phyloP scores from a whole-genome alignment of 2,113 vertebrate species.

The Pristiophorus japonicus region DNA sequence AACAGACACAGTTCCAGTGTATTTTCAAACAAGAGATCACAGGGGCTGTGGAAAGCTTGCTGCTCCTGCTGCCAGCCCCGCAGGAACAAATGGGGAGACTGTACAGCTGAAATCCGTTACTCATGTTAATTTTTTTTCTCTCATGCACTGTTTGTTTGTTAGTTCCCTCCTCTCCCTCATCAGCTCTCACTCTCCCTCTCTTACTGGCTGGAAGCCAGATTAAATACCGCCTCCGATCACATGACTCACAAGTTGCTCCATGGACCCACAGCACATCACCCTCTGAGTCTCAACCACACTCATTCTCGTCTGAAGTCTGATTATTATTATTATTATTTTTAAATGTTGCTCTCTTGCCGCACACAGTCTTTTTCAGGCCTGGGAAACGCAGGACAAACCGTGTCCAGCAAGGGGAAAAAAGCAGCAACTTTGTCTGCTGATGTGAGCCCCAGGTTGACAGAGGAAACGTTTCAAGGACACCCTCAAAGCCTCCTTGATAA shows the following conservation, averaged over 20 bases:
- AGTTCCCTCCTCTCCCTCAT: not conserved
- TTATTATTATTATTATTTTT: not conserved
- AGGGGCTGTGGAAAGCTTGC: not conserved
- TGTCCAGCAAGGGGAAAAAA: not conserved
- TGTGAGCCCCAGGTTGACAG: no score
- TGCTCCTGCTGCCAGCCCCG: not conserved
- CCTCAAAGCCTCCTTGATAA: no score
- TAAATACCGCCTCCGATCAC: not conserved
- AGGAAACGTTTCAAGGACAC: no score
- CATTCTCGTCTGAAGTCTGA: not conserved
- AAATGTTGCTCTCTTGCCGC: not conserved
- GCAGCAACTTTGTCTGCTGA: no score
- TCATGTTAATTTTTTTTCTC: not conserved
- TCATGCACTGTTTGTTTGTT: not conserved
- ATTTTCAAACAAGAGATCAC: not conserved
- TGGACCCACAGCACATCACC: not conserved
- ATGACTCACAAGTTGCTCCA: constrained; percentile 1
- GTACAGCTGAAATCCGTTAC: not conserved
- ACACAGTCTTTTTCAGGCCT: not conserved
- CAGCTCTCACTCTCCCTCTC: not conserved
- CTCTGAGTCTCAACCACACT: not conserved
- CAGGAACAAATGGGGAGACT: not conserved
- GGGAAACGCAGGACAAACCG: not conserved
- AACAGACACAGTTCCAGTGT: not conserved
- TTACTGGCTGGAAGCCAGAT: not conserved